These are phyloP conservation scores for Heliconius erato DNA, from an alignment of 2,888 invertebrate genomes.

Conservation along the genomic window DNA sequence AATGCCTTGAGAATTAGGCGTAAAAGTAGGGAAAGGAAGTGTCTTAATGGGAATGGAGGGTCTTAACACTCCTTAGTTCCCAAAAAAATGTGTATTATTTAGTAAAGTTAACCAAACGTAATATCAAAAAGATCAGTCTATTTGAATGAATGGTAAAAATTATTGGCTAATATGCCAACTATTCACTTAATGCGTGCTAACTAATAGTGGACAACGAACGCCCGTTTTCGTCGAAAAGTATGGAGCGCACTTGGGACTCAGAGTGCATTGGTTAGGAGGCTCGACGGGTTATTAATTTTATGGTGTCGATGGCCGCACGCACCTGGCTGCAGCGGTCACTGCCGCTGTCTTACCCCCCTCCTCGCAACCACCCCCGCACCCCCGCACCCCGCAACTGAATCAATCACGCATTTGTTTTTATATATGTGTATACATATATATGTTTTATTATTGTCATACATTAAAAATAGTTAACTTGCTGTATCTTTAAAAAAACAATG, in stretches of 20 bases:
- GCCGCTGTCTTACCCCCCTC: conserved; percentile 65
- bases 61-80: too few species aligned
- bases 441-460: conserved; percentile 54
- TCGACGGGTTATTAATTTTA: conserved; percentile 85
- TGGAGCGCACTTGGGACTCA: conserved; percentile 72
- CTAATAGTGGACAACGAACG: conserved; percentile 34
- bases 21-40: too few species aligned
- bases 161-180: background rate
- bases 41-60: too few species aligned
- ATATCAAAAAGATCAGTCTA: background rate
- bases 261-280: conserved; percentile 81
- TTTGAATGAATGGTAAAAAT: background rate
- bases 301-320: conserved; percentile 85
- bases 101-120: too few species aligned
- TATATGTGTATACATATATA: conserved; percentile 51
- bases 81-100: too few species aligned
- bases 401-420: conserved; percentile 71
- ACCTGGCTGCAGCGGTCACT: conserved; percentile 83
- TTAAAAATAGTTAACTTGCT: conserved; percentile 44
- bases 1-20: too few species aligned
- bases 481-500: conserved; percentile 36
- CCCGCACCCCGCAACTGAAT: conserved; percentile 58
- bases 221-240: conserved; percentile 53
- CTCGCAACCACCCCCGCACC: conserved; percentile 43
- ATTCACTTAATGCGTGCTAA: background rate